phyloP scores from a whole-genome alignment of 2,888 invertebrate species.

The Ephialtes manifestator region DNA sequence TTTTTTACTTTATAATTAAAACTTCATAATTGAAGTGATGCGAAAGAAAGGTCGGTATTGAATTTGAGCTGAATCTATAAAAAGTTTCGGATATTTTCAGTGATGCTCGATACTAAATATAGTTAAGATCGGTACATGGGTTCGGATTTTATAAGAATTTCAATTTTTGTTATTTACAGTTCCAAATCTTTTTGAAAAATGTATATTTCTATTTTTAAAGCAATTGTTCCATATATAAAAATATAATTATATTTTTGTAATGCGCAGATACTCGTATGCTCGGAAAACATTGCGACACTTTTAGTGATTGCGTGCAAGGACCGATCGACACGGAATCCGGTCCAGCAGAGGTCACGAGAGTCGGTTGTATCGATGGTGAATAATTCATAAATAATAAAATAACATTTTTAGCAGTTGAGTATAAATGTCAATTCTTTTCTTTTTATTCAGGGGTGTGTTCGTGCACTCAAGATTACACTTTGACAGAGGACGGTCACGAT shows the following conservation, averaged over 20 bases:
- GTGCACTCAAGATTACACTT: constrained; percentile 78
- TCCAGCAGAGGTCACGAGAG: constrained; percentile 76
- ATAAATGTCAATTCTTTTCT: neutral
- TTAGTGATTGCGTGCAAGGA: constrained; percentile 78
- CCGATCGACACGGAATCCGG: constrained; percentile 76
- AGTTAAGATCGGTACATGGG: too few relatives aligned
- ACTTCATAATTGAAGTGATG: too few relatives aligned
- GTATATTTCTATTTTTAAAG: neutral
- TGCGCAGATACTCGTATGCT: constrained; percentile 67
- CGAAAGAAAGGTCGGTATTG: too few relatives aligned
- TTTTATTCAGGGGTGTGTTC: constrained; percentile 77
- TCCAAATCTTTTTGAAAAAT: neutral
- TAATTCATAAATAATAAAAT: neutral
- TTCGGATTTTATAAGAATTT: too few relatives aligned
- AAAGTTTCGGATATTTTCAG: too few relatives aligned
- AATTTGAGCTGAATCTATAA: too few relatives aligned
- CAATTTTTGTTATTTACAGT: neutral
- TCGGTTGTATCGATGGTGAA: constrained; percentile 80
- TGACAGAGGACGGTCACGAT: constrained; percentile 76
- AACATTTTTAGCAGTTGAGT: neutral
- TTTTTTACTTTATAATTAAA: too few relatives aligned
- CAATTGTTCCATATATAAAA: neutral
- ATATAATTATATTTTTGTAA: neutral
- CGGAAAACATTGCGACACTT: constrained; percentile 73
- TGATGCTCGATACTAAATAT: too few relatives aligned